Conservation (phyloP, 2,113 vertebrate species). For the Cynopterus brachyotis region DNA sequence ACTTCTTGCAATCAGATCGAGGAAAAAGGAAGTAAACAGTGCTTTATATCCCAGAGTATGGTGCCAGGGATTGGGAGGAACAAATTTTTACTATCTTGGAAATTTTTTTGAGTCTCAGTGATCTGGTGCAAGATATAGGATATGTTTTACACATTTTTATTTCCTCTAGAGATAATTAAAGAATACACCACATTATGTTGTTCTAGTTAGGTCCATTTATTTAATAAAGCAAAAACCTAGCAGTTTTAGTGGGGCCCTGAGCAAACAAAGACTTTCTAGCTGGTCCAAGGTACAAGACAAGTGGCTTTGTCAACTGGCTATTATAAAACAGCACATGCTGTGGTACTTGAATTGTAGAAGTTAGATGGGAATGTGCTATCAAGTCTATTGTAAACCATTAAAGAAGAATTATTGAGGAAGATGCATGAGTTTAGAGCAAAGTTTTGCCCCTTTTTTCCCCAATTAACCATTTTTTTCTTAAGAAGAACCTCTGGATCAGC, state of each 20-base stretch:
- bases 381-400: background rate
- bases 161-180: background rate
- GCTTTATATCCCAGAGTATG: background rate
- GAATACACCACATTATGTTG: background rate
- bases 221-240: background rate
- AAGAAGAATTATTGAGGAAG: background rate
- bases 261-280: background rate
- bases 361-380: background rate
- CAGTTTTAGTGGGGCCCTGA: background rate
- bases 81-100: background rate
- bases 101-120: background rate
- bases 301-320: background rate
- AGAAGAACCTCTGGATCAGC: background rate
- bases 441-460: background rate
- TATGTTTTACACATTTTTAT: constrained; percentile 10
- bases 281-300: background rate
- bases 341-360: background rate
- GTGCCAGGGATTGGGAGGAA: background rate
- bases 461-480: background rate
- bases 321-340: background rate
- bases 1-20: background rate
- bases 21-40: background rate
- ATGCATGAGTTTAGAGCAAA: background rate
- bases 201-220: background rate
- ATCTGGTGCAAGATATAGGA: constrained; percentile 19